Percentiles rank a stretch among this genome's conserved stretches.
These are phyloP conservation scores for Agapostemon virescens DNA, from an alignment of 2,888 invertebrate genomes.

Conservation along the genomic window DNA sequence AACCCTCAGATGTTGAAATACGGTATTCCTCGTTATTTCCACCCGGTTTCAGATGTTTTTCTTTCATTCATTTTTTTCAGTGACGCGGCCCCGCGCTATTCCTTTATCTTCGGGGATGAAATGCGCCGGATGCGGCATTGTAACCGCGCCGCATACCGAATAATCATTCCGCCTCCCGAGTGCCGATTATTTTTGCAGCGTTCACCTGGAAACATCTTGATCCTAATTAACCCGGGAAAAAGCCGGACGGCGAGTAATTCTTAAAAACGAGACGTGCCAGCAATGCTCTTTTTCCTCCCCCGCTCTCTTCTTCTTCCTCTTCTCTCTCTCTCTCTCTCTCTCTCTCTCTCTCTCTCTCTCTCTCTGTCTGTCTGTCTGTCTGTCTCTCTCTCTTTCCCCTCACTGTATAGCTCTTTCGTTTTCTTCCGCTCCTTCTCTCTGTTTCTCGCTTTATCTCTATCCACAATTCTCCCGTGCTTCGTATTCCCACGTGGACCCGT, in stretches of 20 bases:
- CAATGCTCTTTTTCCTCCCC: background rate
- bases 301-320: background rate
- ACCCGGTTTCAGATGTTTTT: slow-evolving; percentile 12
- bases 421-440: background rate
- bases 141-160: slow-evolving; percentile 19
- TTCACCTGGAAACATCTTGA: slow-evolving; percentile 40
- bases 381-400: background rate
- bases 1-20: slow-evolving; percentile 6
- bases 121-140: slow-evolving; percentile 15
- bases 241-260: slow-evolving; percentile 20
- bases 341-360: background rate
- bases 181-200: slow-evolving; percentile 45
- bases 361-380: background rate
- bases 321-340: background rate
- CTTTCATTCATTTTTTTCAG: slow-evolving; percentile 41
- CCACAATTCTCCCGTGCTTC: background rate
- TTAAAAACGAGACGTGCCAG: slow-evolving; percentile 15
- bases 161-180: slow-evolving; percentile 33
- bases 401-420: too few species aligned
- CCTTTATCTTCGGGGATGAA: slow-evolving; percentile 11
- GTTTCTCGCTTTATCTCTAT: background rate
- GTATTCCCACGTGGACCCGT: slow-evolving; percentile 12
- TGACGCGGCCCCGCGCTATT: background rate
- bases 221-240: slow-evolving; percentile 44
- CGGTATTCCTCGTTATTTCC: slow-evolving; percentile 33